A percentile compares a stretch with the other conserved stretches of the same genome.
phyloP scores from a whole-genome alignment of 2,113 vertebrate genomes.

The Alouatta palliata region DNA sequence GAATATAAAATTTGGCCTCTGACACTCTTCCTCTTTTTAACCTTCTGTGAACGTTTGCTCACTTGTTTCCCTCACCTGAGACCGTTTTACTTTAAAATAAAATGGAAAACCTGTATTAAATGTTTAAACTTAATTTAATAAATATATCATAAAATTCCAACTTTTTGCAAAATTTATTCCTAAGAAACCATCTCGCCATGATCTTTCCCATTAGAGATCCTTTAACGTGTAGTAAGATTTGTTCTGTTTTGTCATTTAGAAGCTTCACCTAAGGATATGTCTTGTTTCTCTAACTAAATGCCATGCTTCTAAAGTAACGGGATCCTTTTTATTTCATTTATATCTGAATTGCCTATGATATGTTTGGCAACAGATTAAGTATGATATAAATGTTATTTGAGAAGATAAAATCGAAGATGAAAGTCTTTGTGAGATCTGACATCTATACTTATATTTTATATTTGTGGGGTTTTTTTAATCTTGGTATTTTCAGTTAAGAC shows the following conservation, averaged over 20 bases:
- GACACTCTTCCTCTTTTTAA: not conserved
- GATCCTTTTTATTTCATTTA: not conserved
- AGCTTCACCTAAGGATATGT: not conserved
- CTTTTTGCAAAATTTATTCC: conserved; percentile 15
- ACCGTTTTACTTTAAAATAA: conserved; percentile 3
- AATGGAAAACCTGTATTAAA: not conserved
- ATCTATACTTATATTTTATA: not conserved
- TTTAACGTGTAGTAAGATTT: not conserved
- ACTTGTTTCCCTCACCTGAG: not conserved
- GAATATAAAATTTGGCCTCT: not conserved
- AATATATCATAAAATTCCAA: not conserved
- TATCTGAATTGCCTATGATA: conserved; percentile 1
- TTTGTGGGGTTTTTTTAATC: not conserved
- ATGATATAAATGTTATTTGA: conserved; percentile 22
- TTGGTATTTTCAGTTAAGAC: not conserved
- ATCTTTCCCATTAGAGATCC: not conserved
- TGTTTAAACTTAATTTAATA: not conserved
- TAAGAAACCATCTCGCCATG: not conserved
- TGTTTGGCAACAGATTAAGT: conserved; percentile 3
- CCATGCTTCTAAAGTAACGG: not conserved
- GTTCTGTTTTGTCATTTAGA: not conserved
- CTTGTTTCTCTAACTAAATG: conserved; percentile 31
- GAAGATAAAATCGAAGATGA: conserved; percentile 38
- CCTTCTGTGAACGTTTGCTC: not conserved
- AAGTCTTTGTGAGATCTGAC: not conserved